Base-by-base conservation (phyloP, 2,113 vertebrate genomes). In the Heteronetta atricapilla region DNA sequence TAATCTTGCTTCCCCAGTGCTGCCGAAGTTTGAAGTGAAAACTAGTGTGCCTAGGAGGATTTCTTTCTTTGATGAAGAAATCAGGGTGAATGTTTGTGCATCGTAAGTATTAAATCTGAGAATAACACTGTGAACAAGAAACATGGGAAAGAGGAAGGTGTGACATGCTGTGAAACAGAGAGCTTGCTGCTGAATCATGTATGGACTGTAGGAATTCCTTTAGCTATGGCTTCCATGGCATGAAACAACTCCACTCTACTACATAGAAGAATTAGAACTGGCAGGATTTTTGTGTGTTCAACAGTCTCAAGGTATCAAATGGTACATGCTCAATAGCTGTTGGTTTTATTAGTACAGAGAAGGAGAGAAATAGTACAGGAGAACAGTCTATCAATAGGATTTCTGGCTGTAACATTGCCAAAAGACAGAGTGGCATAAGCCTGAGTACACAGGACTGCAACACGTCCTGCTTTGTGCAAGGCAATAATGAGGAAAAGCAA, bases 1-100 rank as follows among this genome's bases (percentile, higher is more conserved):
- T 91, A 91, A 28, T 38, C 21, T 82, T 95, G 73, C 59, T 6
- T 95, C 97, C 82, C 16, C 79, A 98, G 98, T 97, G 82, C 50
- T 98, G 18, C 98, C 97, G 10, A 98, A 88, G 79, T 98, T 97
- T 89, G 93, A 97, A 81, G 73, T 97, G 80, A 94, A 44, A 8
- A 23, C 97, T 42, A 92, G 38, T 2, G 56, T 55, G 28, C 97
- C 98, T 6, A 52, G 81, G 31, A 79, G 46, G 6, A 38, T 98
- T 75, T 97, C 97, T 34, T 96, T 98, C 82, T 94, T 95, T 29
- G 97, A 98, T 67, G 90, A 97, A 82, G 96, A 96, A 59, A 23
- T 98, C 50, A 82, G 66, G 38, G 84, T 97, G 75, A 76, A 90
- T 0, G 63, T 88, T 38, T 98, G 96, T 88, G 97, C 93, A 36